A percentile compares a stretch with the other conserved stretches of the same genome.
phyloP scores from a whole-genome alignment of 2,888 invertebrate genomes.

The Tiliacea aurago region DNA sequence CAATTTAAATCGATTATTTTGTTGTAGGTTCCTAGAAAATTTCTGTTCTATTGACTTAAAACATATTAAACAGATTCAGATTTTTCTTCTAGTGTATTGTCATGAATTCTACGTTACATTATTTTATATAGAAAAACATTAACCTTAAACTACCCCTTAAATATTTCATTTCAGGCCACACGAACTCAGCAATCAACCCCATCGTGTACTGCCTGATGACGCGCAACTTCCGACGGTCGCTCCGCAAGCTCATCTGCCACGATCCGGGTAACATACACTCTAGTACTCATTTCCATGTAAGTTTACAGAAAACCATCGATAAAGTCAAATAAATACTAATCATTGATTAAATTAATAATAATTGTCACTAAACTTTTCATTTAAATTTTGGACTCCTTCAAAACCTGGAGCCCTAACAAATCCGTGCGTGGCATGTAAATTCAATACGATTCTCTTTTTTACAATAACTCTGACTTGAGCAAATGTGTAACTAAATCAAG shows the following conservation, averaged over 20 bases:
- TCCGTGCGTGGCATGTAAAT: conserved; percentile 19
- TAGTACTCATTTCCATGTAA: conserved; percentile 90
- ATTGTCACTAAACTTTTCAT: conserved; percentile 15
- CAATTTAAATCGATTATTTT: not conserved
- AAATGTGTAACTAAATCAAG: not conserved
- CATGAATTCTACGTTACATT: not conserved
- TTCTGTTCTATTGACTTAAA: not conserved
- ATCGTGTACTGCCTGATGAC: conserved; percentile 94
- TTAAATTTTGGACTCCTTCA: not conserved
- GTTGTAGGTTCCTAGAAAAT: not conserved
- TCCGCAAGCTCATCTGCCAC: conserved; percentile 91
- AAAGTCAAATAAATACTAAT: conserved; percentile 28
- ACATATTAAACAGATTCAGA: not conserved
- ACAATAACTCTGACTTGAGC: not conserved
- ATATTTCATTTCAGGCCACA: conserved; percentile 89
- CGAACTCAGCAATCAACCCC: conserved; percentile 94
- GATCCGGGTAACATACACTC: conserved; percentile 89
- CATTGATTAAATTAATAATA: conserved; percentile 9
- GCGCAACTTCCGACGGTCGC: conserved; percentile 93
- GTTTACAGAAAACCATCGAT: conserved; percentile 71
- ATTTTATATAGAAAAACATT: not conserved
- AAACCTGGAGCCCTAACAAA: conserved; percentile 1
- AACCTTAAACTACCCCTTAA: not conserved
- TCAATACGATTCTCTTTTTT: not conserved
- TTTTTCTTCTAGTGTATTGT: not conserved